Conservation (phyloP, 2,797 vertebrate species). For the Rhinatrema bivittatum region DNA sequence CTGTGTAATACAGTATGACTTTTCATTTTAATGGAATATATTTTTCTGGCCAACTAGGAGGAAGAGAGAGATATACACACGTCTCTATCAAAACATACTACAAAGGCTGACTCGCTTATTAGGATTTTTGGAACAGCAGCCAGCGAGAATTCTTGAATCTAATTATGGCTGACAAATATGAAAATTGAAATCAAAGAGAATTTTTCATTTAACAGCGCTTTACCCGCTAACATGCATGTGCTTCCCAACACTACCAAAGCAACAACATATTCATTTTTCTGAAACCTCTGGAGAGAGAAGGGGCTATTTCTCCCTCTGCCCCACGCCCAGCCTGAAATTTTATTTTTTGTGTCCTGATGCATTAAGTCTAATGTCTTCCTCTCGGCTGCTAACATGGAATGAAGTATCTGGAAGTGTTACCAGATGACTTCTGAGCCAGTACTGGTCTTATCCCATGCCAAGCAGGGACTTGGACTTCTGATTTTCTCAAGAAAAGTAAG, state of each 20-base stretch:
- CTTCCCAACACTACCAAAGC: too few relatives aligned
- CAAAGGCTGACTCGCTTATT: slow-evolving; percentile 62
- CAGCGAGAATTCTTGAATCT: slow-evolving; percentile 64
- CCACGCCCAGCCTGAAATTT: slow-evolving; percentile 20
- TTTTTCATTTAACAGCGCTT: slow-evolving; percentile 58
- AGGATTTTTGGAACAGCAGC: slow-evolving; percentile 61
- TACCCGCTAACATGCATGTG: slow-evolving; percentile 22
- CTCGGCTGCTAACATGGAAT: slow-evolving; percentile 21
- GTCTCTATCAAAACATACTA: slow-evolving; percentile 53
- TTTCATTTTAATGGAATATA: slow-evolving; percentile 60
- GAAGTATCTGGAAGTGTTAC: too few relatives aligned
- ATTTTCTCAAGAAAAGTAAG: too few relatives aligned
- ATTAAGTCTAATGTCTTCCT: slow-evolving; percentile 57
- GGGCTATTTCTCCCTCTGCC: slow-evolving; percentile 20
- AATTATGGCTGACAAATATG: slow-evolving; percentile 76
- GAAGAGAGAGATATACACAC: slow-evolving; percentile 52
- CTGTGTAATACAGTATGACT: slow-evolving; percentile 46
- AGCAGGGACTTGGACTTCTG: too few relatives aligned
- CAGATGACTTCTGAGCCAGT: too few relatives aligned
- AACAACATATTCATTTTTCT: slow-evolving; percentile 39
- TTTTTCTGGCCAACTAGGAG: slow-evolving; percentile 56
- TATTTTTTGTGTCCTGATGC: slow-evolving; percentile 36
- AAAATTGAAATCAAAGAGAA: slow-evolving; percentile 73
- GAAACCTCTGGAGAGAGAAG: slow-evolving; percentile 21
- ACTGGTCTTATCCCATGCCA: too few relatives aligned